Base-by-base conservation (phyloP, 2,888 invertebrate genomes). In the Ochlodes sylvanus region DNA sequence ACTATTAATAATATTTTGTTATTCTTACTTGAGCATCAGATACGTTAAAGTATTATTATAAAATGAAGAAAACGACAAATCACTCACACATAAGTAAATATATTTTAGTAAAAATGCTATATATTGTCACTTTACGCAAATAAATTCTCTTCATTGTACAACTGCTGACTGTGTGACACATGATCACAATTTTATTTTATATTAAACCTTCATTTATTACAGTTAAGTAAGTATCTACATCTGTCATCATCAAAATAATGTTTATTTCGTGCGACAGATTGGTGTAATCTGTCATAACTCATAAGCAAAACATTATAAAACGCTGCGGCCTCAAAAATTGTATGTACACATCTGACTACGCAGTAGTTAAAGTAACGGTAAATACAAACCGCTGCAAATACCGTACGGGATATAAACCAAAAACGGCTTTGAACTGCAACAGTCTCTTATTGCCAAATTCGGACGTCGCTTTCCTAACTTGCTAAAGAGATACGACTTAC, bases 351-450 rank as follows among this genome's bases (percentile, higher is more conserved):
- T 70, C 72, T 58, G 60, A 67, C 69, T 71, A 68, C 69, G 71
- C 69, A 73, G 81, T 85, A 86, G 86, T 87, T 85, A 88, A 83
- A 80, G 81, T 90, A 90, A 90, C 92, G 87, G 92, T 84, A 71
- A 75, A 77, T 67, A 72, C 78, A 82, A 82, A 87, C 90, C 88
- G 90, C 87, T 89, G 88, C 85, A 77, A 83, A 88, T 90, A 90
- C 92, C 90, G 90, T 90, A 87, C 81, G 83, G 76, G 79, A 81
- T 78, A 79, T 81, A 81, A 82, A 81, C 85, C 82, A 82, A 89
- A 88, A 86, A 82, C 80, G 76, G 81, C 76, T 79, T 77, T 75
- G 75, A 77, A 75, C 69, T 79, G 79, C 79, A 80, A 73, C 77
- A 77, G 71, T 71, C 72, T 74, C 72, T 79, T 83, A 79, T 77